phyloP scores from a whole-genome alignment of 1,140 invertebrate species.

The Micrasema minimum region DNA sequence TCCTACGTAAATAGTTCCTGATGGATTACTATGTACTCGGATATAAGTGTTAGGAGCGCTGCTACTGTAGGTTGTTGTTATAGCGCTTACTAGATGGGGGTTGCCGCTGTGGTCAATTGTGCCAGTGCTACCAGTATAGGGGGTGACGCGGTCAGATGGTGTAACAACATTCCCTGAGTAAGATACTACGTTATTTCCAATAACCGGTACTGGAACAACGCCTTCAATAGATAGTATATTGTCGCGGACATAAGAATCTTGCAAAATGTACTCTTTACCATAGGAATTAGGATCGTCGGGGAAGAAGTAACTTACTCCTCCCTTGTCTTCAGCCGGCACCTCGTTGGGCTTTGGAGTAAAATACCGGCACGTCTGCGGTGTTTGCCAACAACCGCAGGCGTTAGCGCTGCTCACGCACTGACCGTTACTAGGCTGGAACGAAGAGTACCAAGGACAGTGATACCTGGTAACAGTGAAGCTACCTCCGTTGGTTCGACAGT shows the following conservation, averaged over 20 bases:
- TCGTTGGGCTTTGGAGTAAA: conserved; percentile 3
- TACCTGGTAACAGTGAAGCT: conserved; percentile 6
- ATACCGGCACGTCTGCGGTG: conserved; percentile 8
- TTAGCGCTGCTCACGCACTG: conserved; percentile 12
- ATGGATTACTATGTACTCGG: too few relatives aligned
- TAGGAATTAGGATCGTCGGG: not conserved
- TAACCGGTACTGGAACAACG: too few relatives aligned
- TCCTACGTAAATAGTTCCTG: not conserved
- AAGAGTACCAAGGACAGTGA: conserved; percentile 21
- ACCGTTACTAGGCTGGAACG: conserved; percentile 5
- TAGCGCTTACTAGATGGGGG: too few relatives aligned
- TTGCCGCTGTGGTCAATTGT: too few relatives aligned
- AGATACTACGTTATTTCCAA: not conserved
- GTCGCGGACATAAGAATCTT: too few relatives aligned
- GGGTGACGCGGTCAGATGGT: not conserved
- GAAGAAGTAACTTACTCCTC: not conserved
- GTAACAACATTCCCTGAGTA: not conserved
- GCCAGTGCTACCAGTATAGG: too few relatives aligned
- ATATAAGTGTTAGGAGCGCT: too few relatives aligned
- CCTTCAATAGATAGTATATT: too few relatives aligned
- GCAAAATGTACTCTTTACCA: conserved; percentile 1
- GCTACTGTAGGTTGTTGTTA: too few relatives aligned
- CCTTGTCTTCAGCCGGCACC: not conserved
- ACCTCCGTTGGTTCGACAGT: conserved; percentile 24
- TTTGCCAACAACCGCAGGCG: conserved; percentile 8